Conservation (phyloP, 2,113 vertebrate species). For the Cryptomyrus ogoouensis region DNA sequence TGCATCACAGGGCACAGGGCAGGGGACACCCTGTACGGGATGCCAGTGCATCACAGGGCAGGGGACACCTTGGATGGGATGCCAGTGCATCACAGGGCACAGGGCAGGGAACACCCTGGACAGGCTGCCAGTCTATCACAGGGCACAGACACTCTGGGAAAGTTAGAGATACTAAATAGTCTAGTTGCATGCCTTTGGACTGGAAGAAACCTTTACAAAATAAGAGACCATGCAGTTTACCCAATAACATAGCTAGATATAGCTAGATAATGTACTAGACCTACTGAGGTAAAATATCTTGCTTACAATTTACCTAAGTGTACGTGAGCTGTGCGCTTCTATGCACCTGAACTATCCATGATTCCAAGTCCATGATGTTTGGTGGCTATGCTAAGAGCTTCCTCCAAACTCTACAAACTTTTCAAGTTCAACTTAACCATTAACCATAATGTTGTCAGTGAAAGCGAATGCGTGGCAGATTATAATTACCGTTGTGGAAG, state of each 20-base stretch:
- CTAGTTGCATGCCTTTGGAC: background rate
- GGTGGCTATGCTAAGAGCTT: background rate
- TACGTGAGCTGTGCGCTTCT: background rate
- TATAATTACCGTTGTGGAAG: constrained; percentile 70
- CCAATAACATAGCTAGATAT: background rate
- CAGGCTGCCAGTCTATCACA: background rate
- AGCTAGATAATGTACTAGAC: background rate
- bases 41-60: too few species aligned
- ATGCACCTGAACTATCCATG: background rate
- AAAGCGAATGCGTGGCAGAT: background rate
- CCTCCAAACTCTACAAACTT: background rate
- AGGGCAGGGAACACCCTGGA: too few species aligned
- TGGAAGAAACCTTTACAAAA: background rate
- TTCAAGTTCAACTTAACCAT: background rate
- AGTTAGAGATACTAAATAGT: background rate
- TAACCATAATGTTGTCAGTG: background rate
- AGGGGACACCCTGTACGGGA: too few species aligned
- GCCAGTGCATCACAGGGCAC: too few species aligned
- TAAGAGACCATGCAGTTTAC: background rate
- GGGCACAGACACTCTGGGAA: background rate
- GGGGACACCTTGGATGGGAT: too few species aligned
- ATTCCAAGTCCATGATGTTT: background rate
- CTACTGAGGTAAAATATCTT: background rate
- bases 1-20: too few species aligned
- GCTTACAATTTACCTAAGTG: background rate